Evolutionary conservation across 2,888 invertebrate genomes (phyloP), one percentile per base, ranked within the genome.

Genomic region (Amphipoea oculea): DNA sequence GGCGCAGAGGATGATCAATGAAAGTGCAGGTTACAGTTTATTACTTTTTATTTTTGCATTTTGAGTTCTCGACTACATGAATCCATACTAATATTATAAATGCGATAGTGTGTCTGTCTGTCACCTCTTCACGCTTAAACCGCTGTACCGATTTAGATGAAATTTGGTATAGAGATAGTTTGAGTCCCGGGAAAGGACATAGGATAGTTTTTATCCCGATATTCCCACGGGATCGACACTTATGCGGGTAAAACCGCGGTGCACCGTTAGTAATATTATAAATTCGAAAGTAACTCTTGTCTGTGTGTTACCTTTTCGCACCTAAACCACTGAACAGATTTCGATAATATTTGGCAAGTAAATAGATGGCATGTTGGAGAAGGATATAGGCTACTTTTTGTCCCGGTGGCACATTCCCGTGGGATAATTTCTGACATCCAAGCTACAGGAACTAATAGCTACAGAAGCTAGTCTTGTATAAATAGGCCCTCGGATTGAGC

Each of bases 1-100:
- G 62, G 95, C 96, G 42, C 96, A 96, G 82, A 94, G 91, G 89
- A 95, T 96, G 94, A 92, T 95, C 85, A 95, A 94, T 89, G 96
- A 96, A 83, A 92, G 94, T 90, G 93, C 96, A 92, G 96, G 96
- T 96, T 81, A 86, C n/a, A 23, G 48, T 67, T 81, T 71, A 1
- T 17, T 63, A 7, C 3, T 29, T 29, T 4, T 40, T 11, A n/a
- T 42, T 60, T 60, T 42, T 42, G 12, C 1, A 20, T 20, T 23
- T 36, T 70, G 0, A 40, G 23, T 70, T 54, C 5, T 17, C 23
- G 11, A n/a, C 14, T 14, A 29, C 2, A 14, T 29, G 0, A 14
- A 57, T 40, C 23, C 23, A 54, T 23, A 48, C 48, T 48, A 48
- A 12, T 48, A 48, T 48, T 45, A 45, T 45, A 12, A 45, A 45